A percentile compares a stretch with the other conserved stretches of the same genome.
Conservation (phyloP, 2,797 vertebrate genomes). For the Balearica regulorum region DNA sequence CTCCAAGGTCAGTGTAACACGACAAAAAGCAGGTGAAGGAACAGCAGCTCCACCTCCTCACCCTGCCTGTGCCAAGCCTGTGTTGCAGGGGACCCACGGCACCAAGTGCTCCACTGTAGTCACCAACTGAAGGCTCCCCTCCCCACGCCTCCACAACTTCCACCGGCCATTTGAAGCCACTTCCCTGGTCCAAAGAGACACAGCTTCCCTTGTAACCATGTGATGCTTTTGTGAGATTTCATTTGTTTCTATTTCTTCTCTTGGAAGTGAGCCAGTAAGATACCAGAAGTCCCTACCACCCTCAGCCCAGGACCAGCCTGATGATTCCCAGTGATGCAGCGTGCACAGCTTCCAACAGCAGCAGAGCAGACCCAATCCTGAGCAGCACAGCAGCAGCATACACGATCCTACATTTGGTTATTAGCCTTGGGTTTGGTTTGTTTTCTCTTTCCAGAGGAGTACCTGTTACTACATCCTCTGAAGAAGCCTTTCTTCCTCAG, state of each 20-base stretch:
- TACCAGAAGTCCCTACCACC: not conserved
- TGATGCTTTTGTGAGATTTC: too few species aligned
- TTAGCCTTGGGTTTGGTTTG: not conserved
- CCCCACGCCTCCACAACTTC: rapidly evolving
- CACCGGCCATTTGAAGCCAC: rapidly evolving
- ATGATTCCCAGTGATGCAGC: too few species aligned
- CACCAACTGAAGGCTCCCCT: not conserved
- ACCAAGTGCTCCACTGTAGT: too few species aligned
- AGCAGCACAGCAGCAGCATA: not conserved
- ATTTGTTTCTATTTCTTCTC: not conserved
- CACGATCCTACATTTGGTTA: not conserved
- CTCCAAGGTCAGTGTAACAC: rapidly evolving
- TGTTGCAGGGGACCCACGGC: rapidly evolving
- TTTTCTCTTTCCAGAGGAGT: not conserved
- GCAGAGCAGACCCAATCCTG: not conserved
- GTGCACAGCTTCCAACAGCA: not conserved
- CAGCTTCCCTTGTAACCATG: not conserved
- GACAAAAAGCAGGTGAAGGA: not conserved
- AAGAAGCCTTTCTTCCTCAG: not conserved
- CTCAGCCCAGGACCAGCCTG: not conserved
- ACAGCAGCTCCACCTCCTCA: not conserved
- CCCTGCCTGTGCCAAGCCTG: not conserved
- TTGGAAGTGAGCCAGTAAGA: not conserved
- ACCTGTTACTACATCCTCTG: rapidly evolving
- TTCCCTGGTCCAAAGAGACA: too few species aligned